A percentile compares a stretch with the other conserved stretches of the same genome.
Conservation (phyloP, 1,140 invertebrate species). For the Metaphire vulgaris region DNA sequence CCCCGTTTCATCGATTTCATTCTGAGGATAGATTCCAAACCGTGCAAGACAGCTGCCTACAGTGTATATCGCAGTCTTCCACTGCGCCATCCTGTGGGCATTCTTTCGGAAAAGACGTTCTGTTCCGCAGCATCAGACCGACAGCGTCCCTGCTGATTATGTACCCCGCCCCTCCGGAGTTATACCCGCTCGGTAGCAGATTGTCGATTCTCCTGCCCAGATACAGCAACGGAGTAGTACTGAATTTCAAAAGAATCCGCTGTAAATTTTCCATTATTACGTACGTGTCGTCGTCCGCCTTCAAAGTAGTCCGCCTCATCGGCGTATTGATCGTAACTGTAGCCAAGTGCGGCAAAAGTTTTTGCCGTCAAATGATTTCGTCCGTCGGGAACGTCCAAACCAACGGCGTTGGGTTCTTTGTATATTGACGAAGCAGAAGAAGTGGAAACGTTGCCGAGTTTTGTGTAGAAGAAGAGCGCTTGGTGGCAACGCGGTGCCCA, state of each 20-base stretch:
- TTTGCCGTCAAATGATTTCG: neutral
- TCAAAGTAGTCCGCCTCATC: neutral
- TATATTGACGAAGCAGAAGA: neutral
- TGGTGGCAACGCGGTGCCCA: neutral
- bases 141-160: neutral
- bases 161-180: neutral
- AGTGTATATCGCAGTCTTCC: neutral
- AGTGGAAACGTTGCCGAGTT: neutral
- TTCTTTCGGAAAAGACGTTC: neutral
- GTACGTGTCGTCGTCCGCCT: neutral
- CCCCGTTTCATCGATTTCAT: neutral
- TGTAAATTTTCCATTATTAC: neutral
- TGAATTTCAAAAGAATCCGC: neutral
- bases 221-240: neutral
- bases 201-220: neutral
- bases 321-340: neutral
- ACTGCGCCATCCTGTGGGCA: neutral
- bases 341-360: neutral
- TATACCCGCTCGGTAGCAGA: neutral
- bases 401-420: neutral
- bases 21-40: neutral
- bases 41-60: neutral
- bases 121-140: neutral
- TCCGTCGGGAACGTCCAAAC: neutral
- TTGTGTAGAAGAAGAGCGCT: neutral